These are phyloP conservation scores for Microctenopoma stevenorrisi DNA, from an alignment of 2,797 vertebrate genomes.

Conservation along the genomic window DNA sequence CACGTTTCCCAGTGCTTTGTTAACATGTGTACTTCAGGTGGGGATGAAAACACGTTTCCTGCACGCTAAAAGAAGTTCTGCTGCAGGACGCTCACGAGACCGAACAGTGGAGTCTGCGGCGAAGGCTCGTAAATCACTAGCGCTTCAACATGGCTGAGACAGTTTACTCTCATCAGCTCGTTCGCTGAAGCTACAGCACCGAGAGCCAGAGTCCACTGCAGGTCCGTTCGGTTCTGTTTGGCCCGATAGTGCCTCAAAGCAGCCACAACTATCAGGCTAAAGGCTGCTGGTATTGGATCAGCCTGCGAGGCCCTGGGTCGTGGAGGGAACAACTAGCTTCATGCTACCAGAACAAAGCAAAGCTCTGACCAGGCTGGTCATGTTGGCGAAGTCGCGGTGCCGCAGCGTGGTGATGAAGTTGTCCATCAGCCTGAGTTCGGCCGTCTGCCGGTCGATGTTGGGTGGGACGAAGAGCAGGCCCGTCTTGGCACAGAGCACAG, in stretches of 20 bases:
- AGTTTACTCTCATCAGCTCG: not conserved
- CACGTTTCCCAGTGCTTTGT: not conserved
- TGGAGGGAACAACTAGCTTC: no score
- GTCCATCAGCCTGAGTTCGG: constrained; percentile 91
- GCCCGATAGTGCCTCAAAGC: no score
- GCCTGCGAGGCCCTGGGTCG: not conserved
- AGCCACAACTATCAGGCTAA: no score
- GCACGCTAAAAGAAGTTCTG: not conserved
- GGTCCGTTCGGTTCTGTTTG: not conserved
- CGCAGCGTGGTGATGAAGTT: constrained; percentile 93
- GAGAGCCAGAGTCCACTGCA: not conserved
- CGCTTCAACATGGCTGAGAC: no score
- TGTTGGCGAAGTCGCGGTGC: constrained; percentile 92
- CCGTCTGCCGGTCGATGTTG: constrained; percentile 91
- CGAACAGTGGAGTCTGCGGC: no score
- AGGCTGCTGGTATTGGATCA: not conserved
- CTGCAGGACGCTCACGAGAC: not conserved
- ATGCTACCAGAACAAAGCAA: not conserved
- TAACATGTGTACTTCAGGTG: not conserved
- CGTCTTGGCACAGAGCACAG: constrained; percentile 91
- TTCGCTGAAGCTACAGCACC: not conserved
- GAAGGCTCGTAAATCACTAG: no score
- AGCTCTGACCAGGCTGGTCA: constrained; percentile 87
- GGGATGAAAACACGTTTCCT: not conserved
- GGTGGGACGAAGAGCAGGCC: constrained; percentile 92